phyloP scores from a whole-genome alignment of 2,888 invertebrate genomes.

The Pegoplata infirma region DNA sequence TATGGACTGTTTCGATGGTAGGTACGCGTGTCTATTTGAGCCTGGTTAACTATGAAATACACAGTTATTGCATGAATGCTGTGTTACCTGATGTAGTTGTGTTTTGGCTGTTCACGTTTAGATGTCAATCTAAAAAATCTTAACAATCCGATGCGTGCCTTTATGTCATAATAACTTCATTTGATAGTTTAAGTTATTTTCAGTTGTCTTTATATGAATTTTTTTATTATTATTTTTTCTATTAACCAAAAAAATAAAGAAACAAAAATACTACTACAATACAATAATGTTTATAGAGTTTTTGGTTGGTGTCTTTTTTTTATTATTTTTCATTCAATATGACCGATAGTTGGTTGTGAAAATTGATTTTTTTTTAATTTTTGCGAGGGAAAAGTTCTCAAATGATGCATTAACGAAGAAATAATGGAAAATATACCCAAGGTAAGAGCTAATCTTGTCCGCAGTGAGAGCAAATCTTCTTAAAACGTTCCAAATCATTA shows the following conservation, averaged over 20 bases:
- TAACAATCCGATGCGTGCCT: constrained; percentile 62
- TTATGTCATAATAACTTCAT: constrained; percentile 63
- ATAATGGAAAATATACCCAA: too few relatives aligned
- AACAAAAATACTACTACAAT: constrained; percentile 6
- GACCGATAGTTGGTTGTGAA: too few relatives aligned
- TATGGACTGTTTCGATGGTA: background rate
- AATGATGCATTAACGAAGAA: too few relatives aligned
- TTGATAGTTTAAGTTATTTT: constrained; percentile 56
- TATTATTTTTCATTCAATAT: constrained; percentile 6
- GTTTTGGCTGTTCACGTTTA: constrained; percentile 56
- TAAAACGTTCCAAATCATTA: too few relatives aligned
- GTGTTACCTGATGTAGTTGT: background rate
- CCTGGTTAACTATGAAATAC: constrained; percentile 13
- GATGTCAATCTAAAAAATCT: constrained; percentile 60
- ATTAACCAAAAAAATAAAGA: background rate
- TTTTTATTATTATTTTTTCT: background rate
- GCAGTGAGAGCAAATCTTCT: too few relatives aligned
- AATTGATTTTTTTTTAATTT: too few relatives aligned
- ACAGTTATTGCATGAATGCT: constrained; percentile 17
- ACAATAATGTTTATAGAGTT: constrained; percentile 19
- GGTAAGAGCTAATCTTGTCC: too few relatives aligned
- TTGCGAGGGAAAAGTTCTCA: too few relatives aligned
- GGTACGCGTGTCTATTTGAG: constrained; percentile 50
- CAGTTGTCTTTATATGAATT: constrained; percentile 38
- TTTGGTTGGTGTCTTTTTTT: background rate